These are phyloP conservation scores for Paramormyrops hopkinsi DNA, from an alignment of 2,797 vertebrate genomes.

Conservation along the genomic window DNA sequence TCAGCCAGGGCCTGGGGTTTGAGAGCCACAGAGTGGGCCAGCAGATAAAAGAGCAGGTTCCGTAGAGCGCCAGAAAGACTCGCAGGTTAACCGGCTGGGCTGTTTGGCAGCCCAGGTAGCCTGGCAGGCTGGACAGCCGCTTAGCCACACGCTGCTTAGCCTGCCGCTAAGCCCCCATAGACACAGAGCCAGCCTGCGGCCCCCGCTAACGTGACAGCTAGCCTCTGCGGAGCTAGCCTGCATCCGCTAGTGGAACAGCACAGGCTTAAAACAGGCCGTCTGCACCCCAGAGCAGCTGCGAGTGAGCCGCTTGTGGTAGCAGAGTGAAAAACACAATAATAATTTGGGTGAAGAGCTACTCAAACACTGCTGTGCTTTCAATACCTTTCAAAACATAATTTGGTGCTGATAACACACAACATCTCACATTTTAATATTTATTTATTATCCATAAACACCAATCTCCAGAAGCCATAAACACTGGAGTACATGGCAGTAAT, in stretches of 20 bases:
- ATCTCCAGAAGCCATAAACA: neutral
- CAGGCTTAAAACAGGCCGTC: neutral
- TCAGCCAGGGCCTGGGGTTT: neutral
- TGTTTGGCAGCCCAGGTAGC: neutral
- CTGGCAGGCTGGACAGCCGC: neutral
- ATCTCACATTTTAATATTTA: neutral
- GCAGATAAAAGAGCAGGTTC: neutral
- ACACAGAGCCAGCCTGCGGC: neutral
- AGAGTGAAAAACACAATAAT: neutral
- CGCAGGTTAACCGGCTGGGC: neutral
- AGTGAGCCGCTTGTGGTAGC: neutral
- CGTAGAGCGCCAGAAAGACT: neutral
- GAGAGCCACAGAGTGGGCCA: neutral
- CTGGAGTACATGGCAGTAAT: neutral
- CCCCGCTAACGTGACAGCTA: neutral
- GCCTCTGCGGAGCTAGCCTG: neutral
- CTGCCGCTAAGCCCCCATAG: neutral
- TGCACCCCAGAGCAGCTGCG: neutral
- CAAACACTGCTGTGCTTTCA: neutral
- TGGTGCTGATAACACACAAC: neutral
- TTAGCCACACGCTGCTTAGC: neutral
- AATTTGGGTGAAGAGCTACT: neutral
- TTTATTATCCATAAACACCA: neutral
- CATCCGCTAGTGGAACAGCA: neutral
- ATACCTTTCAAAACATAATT: neutral